These are phyloP conservation scores for Patagioenas fasciata DNA, from an alignment of 2,113 vertebrate genomes.

Conservation along the genomic window DNA sequence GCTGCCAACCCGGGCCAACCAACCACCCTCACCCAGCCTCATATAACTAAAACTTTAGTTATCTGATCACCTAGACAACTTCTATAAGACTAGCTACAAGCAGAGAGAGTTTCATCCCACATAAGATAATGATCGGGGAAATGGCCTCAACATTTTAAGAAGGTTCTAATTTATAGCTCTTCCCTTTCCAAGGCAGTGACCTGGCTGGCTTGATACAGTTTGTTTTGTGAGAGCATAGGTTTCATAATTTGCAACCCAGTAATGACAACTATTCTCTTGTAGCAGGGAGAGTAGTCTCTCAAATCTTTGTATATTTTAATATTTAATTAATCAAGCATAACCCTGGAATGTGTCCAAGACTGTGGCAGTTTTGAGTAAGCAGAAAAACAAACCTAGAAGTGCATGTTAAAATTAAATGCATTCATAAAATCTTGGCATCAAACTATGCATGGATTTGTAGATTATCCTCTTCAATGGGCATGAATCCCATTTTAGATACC, in stretches of 20 bases:
- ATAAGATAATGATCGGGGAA: background rate
- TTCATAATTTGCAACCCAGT: background rate
- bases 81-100: background rate
- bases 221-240: background rate
- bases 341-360: background rate
- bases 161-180: background rate
- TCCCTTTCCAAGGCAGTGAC: background rate
- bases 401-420: background rate
- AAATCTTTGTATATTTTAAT: background rate
- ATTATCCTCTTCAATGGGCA: background rate
- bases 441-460: background rate
- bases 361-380: background rate
- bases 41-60: background rate
- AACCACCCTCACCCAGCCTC: background rate
- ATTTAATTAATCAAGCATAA: background rate
- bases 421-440: background rate
- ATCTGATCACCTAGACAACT: background rate
- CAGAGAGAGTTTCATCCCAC: background rate
- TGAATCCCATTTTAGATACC: background rate
- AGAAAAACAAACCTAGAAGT: background rate
- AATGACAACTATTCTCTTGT: background rate
- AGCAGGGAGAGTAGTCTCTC: background rate
- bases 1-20: background rate
- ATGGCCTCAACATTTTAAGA: background rate
- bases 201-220: background rate